Evolutionary conservation across 2,113 vertebrate species (phyloP).

Genomic region (Tachysurus fulvidraco): DNA sequence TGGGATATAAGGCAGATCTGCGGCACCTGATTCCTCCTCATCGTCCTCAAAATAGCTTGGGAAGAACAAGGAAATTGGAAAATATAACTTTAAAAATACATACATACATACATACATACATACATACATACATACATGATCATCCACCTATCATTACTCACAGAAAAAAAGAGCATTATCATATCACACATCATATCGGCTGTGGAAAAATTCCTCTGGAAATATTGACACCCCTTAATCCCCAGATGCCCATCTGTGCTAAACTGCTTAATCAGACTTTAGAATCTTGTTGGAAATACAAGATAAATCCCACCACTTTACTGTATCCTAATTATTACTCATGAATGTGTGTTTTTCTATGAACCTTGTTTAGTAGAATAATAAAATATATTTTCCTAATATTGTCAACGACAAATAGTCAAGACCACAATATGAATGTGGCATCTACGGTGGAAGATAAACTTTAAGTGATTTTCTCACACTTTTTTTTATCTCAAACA

Average conservation of each 20-base stretch:
- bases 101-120: not conserved
- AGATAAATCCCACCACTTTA: not conserved
- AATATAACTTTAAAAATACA: not conserved
- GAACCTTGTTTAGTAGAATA: not conserved
- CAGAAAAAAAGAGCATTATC: not conserved
- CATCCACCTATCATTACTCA: not conserved
- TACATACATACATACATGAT: not conserved
- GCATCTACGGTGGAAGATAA: no score
- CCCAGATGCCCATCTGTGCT: not conserved
- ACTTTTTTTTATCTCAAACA: no score
- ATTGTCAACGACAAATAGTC: no score
- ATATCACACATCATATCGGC: not conserved
- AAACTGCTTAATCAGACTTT: not conserved
- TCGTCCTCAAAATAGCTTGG: slow-evolving; percentile 97
- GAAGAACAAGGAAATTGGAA: not conserved
- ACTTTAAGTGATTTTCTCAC: no score
- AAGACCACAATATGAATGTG: not conserved
- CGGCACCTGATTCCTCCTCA: slow-evolving; percentile 89
- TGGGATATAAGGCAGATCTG: slow-evolving; percentile 94
- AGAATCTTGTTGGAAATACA: not conserved
- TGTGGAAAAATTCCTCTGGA: not conserved
- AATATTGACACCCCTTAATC: not conserved
- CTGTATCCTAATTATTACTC: no score
- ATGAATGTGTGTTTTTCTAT: not conserved
- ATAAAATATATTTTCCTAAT: not conserved